phyloP scores from a whole-genome alignment of 2,888 invertebrate species.

The Netelia virgata region DNA sequence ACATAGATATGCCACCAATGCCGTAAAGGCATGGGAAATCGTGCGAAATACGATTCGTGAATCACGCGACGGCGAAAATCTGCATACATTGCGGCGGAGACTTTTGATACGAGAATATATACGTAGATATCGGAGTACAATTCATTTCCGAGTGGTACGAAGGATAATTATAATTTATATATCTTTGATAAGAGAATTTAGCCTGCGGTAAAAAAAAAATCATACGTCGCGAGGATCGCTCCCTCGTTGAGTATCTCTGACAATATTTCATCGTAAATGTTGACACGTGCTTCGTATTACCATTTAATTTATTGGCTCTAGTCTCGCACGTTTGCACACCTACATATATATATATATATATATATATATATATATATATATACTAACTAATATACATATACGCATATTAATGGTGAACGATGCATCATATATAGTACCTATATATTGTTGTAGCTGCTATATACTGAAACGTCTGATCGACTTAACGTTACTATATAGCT shows the following conservation, averaged over 20 bases:
- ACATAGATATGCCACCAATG: background rate
- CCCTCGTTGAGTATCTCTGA: background rate
- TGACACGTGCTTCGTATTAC: background rate
- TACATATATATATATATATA: background rate
- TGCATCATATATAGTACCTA: background rate
- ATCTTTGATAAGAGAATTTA: background rate
- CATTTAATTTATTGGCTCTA: background rate
- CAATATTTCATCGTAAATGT: conserved; percentile 3
- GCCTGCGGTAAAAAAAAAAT: background rate
- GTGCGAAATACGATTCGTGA: background rate
- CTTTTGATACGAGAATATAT: conserved; percentile 6
- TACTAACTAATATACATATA: background rate
- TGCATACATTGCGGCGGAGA: conserved; percentile 4
- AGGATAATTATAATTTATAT: conserved; percentile 3
- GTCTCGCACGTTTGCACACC: background rate
- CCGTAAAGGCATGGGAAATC: background rate
- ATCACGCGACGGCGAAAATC: conserved; percentile 19
- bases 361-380: background rate
- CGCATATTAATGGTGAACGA: background rate
- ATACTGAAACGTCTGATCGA: too few species aligned
- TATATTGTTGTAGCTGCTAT: background rate
- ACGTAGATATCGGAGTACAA: background rate
- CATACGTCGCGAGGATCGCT: background rate
- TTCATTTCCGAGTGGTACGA: background rate
- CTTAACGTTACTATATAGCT: too few species aligned